These are phyloP conservation scores for Puntigrus tetrazona DNA, from an alignment of 2,113 vertebrate genomes.

Conservation along the genomic window DNA sequence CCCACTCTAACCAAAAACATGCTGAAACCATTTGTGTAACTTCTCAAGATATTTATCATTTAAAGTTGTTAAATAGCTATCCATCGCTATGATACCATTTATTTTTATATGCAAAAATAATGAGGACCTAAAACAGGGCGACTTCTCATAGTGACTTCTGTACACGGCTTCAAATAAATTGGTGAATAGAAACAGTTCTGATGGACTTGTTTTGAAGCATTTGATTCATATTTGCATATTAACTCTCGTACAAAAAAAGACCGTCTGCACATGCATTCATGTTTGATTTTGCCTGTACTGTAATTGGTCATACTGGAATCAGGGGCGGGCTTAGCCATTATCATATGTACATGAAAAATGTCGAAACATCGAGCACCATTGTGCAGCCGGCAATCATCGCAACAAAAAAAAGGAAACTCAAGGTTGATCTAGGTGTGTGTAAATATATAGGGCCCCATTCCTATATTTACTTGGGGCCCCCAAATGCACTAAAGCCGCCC, in stretches of 20 bases:
- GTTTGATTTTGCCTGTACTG: neutral
- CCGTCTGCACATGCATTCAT: neutral
- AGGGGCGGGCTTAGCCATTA: no score
- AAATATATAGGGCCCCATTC: no score
- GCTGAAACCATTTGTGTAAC: no score
- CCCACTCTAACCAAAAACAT: no score
- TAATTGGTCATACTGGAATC: neutral
- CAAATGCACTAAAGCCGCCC: no score
- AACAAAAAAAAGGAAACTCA: no score
- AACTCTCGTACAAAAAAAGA: neutral
- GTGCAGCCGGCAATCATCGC: no score
- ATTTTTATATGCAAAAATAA: neutral
- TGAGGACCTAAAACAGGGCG: neutral
- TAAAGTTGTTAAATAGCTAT: neutral
- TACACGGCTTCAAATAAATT: neutral
- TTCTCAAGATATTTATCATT: no score
- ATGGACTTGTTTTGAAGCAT: neutral
- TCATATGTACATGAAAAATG: no score
- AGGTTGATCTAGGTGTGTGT: no score
- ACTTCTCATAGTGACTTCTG: neutral
- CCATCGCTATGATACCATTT: neutral
- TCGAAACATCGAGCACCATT: no score
- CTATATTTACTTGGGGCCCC: no score
- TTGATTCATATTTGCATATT: neutral
- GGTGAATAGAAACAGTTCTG: neutral